Conservation (phyloP, 2,888 invertebrate species). For the Mythimna albipuncta region DNA sequence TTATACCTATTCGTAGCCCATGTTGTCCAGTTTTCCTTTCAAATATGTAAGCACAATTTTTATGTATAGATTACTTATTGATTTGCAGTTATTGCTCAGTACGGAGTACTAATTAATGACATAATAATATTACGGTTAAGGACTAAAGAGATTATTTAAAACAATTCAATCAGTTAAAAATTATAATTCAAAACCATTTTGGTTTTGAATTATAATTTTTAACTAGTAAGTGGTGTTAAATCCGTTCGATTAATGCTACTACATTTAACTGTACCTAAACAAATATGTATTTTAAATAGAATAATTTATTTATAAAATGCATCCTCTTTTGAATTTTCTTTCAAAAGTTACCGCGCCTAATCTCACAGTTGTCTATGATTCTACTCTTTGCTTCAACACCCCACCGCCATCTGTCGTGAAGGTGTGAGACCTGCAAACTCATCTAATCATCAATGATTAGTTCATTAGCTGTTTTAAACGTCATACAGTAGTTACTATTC, state of each 20-base stretch:
- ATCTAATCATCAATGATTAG: not conserved
- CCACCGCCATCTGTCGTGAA: slow-evolving; percentile 55
- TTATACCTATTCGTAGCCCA: slow-evolving; percentile 1
- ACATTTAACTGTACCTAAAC: not conserved
- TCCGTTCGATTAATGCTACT: not conserved
- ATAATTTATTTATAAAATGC: not conserved
- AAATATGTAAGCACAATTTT: slow-evolving; percentile 17
- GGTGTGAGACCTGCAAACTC: not conserved
- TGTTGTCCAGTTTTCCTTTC: slow-evolving; percentile 19
- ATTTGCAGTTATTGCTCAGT: not conserved
- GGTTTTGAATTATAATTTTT: not conserved
- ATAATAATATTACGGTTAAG: not conserved
- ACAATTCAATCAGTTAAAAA: not conserved
- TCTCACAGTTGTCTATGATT: slow-evolving; percentile 36
- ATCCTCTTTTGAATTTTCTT: not conserved
- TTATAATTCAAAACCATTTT: too few relatives aligned
- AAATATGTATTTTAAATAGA: not conserved
- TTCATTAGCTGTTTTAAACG: not conserved
- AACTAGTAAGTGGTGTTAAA: not conserved
- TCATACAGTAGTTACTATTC: not conserved
- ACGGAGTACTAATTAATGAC: not conserved
- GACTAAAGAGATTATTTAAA: not conserved
- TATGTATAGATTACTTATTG: not conserved
- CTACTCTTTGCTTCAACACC: slow-evolving; percentile 42
- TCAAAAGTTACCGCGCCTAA: slow-evolving; percentile 52